A percentile compares a stretch with the other conserved stretches of the same genome.
phyloP scores from a whole-genome alignment of 1,140 invertebrate species.

The Diachasmimorpha longicaudata region DNA sequence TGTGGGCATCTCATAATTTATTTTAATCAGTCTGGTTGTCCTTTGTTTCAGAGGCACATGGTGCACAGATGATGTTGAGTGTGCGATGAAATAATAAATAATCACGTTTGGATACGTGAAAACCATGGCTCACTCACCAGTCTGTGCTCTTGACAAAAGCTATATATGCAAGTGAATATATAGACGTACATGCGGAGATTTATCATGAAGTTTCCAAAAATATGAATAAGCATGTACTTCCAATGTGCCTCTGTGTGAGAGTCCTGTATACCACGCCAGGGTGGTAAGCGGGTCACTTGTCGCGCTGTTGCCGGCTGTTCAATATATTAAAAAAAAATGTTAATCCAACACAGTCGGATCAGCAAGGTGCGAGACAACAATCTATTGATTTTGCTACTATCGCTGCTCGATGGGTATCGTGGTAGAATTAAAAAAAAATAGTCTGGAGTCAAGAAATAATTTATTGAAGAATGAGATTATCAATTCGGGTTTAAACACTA shows the following conservation, averaged over 20 bases:
- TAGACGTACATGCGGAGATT: slow-evolving; percentile 42
- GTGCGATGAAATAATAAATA: slow-evolving; percentile 51
- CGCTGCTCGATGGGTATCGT: slow-evolving; percentile 57
- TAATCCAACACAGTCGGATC: slow-evolving; percentile 48
- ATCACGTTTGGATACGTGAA: slow-evolving; percentile 9
- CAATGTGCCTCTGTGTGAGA: slow-evolving; percentile 59
- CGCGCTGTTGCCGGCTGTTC: slow-evolving; percentile 53
- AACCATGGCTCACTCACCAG: slow-evolving; percentile 59
- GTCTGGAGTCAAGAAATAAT: slow-evolving; percentile 30
- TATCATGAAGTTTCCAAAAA: slow-evolving; percentile 14
- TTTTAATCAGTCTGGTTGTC: slow-evolving; percentile 70
- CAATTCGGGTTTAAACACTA: slow-evolving; percentile 48
- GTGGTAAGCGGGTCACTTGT: slow-evolving; percentile 54
- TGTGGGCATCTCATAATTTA: slow-evolving; percentile 59
- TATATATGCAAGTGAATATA: slow-evolving; percentile 47
- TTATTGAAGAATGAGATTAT: slow-evolving; percentile 30
- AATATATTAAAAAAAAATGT: slow-evolving; percentile 28
- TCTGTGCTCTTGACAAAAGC: slow-evolving; percentile 53
- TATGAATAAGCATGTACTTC: slow-evolving; percentile 42
- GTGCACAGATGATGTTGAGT: slow-evolving; percentile 61
- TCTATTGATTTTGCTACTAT: slow-evolving; percentile 63
- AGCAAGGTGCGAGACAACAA: slow-evolving; percentile 60
- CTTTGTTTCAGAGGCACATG: slow-evolving; percentile 82
- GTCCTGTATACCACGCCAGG: slow-evolving; percentile 50
- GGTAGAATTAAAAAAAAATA: slow-evolving; percentile 43